These are phyloP conservation scores for Neelides folsomi DNA, from an alignment of 2,888 invertebrate species.

Conservation along the genomic window DNA sequence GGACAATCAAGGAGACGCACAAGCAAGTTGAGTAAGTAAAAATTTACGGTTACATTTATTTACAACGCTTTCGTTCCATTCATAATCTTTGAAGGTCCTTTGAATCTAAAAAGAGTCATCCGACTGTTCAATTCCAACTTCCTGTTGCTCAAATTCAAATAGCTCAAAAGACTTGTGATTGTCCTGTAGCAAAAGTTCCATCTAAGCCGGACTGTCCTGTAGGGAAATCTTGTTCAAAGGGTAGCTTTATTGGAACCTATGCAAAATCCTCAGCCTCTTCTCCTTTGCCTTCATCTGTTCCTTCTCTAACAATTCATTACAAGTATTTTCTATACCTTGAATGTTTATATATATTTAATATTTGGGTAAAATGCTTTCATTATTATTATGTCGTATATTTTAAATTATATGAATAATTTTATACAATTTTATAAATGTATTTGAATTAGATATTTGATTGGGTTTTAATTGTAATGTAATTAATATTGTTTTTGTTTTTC, in stretches of 20 bases:
- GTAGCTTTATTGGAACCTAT: background rate
- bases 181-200: conserved; percentile 2
- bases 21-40: conserved; percentile 29
- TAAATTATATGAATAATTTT: too few species aligned
- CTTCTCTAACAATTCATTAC: background rate
- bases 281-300: background rate
- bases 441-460: too few species aligned
- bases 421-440: too few species aligned
- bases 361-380: too few species aligned
- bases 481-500: conserved; percentile 37
- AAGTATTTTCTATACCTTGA: too few species aligned
- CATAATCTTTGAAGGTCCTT: too few species aligned
- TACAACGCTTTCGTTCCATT: too few species aligned
- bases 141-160: conserved; percentile 20
- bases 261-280: background rate
- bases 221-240: background rate
- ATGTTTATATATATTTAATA: too few species aligned
- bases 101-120: too few species aligned
- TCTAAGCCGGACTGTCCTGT: background rate
- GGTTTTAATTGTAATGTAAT: too few species aligned
- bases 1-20: conserved; percentile 48
- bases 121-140: background rate
- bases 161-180: conserved; percentile 16
- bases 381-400: too few species aligned
- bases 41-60: background rate